These are phyloP conservation scores for Zapus hudsonius DNA, from an alignment of 2,113 vertebrate genomes.

Conservation along the genomic window DNA sequence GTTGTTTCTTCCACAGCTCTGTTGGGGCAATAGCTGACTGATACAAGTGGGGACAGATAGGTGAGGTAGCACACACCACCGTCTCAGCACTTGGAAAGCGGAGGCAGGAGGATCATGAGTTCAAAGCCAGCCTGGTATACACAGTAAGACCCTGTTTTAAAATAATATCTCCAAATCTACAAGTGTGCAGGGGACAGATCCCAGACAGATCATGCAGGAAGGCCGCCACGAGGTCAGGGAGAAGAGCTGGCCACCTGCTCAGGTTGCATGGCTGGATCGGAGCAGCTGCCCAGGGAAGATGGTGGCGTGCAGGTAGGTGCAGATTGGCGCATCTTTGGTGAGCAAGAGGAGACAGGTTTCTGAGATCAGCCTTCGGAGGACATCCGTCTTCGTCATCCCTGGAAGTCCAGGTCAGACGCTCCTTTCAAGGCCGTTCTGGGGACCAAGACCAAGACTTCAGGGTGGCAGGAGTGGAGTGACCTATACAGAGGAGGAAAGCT, in stretches of 20 bases:
- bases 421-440: background rate
- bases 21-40: background rate
- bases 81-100: background rate
- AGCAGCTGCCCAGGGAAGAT: background rate
- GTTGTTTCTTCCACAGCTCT: background rate
- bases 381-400: background rate
- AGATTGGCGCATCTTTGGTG: no score
- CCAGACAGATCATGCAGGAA: background rate
- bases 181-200: no score
- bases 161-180: background rate
- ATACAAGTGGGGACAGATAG: background rate
- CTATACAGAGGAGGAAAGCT: background rate
- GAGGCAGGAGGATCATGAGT: background rate
- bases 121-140: background rate
- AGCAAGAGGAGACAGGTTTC: background rate
- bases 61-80: background rate
- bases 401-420: background rate
- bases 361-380: background rate
- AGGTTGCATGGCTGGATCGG: background rate
- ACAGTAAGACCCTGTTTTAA: background rate
- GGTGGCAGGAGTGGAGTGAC: background rate
- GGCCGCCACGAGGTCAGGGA: background rate
- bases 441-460: background rate
- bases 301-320: fast-evolving
- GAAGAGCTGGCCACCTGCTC: background rate